Evolutionary conservation across 2,797 vertebrate genomes (phyloP), one percentile per base, ranked within the genome.

Genomic region (Echiichthys vipera): DNA sequence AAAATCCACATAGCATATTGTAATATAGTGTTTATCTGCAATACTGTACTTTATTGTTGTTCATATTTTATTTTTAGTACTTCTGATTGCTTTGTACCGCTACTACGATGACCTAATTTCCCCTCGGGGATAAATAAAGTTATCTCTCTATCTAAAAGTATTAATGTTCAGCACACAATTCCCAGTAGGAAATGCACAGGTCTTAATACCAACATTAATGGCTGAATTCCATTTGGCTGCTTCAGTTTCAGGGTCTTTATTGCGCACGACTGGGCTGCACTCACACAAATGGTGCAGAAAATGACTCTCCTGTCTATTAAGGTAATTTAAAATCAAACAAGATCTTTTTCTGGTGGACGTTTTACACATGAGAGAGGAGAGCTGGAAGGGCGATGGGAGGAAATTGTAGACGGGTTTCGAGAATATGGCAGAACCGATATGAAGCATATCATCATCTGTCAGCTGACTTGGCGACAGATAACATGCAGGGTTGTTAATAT

Each of bases 391-490:
- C 20, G 10, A n/a, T 18, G 58, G 55, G 45, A 42, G 55, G 32
- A 50, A 43, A 47, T 7, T 36, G 14, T 59, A 64, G 63, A 55
- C 8, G 29, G 46, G 63, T 45, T 62, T 10, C 27, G 22, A 25
- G 22, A 72, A 20, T 8, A 22, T 17, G 29, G 47, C 24, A 4
- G 42, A 30, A 3, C 49, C 32, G 39, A 53, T 27, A 34, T 45
- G 50, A 73, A 65, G 57, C 10, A 17, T 2, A 15, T 37, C 57
- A 24, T 57, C 71, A 65, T 70, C 45, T 63, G 66, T 79, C 78
- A 83, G 77, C 75, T 77, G 75, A 83, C 50, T 61, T 70, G 79
- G 65, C 17, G 50, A 74, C 68, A 77, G 77, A 73, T 49, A 30
- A 49, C 5, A 25, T 49, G 62, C 47, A 10, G 58, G 32, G 62